These are phyloP conservation scores for Prosapia bicincta DNA, from an alignment of 2,888 invertebrate species.

Conservation along the genomic window DNA sequence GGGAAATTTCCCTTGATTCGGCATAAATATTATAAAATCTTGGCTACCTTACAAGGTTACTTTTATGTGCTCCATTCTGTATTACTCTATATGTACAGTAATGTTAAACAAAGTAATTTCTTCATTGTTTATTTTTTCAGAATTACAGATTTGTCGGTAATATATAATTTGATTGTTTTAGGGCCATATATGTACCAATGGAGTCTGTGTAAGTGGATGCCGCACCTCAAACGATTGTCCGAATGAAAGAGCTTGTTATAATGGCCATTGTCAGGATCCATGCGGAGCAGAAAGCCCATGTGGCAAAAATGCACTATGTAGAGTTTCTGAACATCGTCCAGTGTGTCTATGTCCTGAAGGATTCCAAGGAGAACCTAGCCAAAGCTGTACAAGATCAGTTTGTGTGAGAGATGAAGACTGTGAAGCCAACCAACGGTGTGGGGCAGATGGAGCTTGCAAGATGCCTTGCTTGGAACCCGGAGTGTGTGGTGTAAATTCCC, in stretches of 20 bases:
- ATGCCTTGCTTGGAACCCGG: constrained; percentile 76
- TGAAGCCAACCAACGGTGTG: constrained; percentile 71
- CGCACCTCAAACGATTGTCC: constrained; percentile 75
- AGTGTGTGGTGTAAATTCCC: constrained; percentile 79
- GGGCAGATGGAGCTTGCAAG: constrained; percentile 65
- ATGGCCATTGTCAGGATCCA: constrained; percentile 65
- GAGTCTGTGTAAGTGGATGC: constrained; percentile 76
- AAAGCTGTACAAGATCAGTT: constrained; percentile 65
- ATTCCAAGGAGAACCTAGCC: constrained; percentile 70
- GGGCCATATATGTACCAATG: constrained; percentile 71
- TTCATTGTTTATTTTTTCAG: no score
- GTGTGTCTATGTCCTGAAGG: constrained; percentile 87
- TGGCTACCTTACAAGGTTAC: no score
- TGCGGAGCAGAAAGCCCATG: constrained; percentile 65
- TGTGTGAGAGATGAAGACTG: constrained; percentile 75
- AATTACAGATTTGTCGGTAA: no score
- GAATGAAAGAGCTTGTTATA: constrained; percentile 68
- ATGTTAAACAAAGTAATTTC: no score
- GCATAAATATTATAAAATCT: no score
- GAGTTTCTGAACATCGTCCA: constrained; percentile 73
- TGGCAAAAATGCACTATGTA: constrained; percentile 76
- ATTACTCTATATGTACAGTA: no score
- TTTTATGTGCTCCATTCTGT: no score
- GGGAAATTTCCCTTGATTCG: no score
- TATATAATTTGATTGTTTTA: no score